A percentile compares a stretch with the other conserved stretches of the same genome.
Evolutionary conservation across 2,888 invertebrate species (phyloP).

Genomic region (Idaea straminata): DNA sequence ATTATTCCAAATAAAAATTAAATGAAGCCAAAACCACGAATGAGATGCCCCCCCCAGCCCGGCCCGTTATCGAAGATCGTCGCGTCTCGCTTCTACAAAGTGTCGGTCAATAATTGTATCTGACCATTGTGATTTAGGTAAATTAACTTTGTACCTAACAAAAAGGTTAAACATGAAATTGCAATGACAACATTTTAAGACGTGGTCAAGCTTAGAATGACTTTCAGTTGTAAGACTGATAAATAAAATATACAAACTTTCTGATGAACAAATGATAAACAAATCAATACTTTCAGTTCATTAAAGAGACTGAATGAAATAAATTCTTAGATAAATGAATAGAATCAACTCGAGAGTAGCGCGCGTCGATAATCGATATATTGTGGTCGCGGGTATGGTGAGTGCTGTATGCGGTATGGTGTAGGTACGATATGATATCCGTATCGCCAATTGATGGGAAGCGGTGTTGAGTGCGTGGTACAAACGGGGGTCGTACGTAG

Average conservation of each 20-base stretch:
- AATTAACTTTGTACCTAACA: too few relatives aligned
- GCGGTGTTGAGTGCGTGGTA: conserved; percentile 79
- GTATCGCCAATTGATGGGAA: conserved; percentile 65
- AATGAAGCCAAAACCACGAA: conserved; percentile 79
- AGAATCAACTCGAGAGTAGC: too few relatives aligned
- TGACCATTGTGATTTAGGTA: conserved; percentile 2
- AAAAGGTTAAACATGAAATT: too few relatives aligned
- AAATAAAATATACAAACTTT: neutral
- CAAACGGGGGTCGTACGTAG: conserved; percentile 79
- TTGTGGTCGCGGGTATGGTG: conserved; percentile 22
- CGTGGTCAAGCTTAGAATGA: too few relatives aligned
- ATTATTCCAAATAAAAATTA: conserved; percentile 61
- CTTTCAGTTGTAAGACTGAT: too few relatives aligned
- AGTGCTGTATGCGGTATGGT: conserved; percentile 41
- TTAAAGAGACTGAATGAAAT: too few relatives aligned
- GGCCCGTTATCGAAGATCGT: conserved; percentile 42
- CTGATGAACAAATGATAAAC: too few relatives aligned
- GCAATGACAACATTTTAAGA: too few relatives aligned
- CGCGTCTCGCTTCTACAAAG: conserved; percentile 14
- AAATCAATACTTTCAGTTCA: too few relatives aligned
- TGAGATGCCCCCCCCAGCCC: conserved; percentile 46
- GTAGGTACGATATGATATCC: conserved; percentile 38
- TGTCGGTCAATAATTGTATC: conserved; percentile 6
- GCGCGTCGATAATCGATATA: conserved; percentile 27
- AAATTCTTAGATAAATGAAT: too few relatives aligned